phyloP scores from a whole-genome alignment of 2,113 vertebrate species.

The Myanophis thanlyinensis region DNA sequence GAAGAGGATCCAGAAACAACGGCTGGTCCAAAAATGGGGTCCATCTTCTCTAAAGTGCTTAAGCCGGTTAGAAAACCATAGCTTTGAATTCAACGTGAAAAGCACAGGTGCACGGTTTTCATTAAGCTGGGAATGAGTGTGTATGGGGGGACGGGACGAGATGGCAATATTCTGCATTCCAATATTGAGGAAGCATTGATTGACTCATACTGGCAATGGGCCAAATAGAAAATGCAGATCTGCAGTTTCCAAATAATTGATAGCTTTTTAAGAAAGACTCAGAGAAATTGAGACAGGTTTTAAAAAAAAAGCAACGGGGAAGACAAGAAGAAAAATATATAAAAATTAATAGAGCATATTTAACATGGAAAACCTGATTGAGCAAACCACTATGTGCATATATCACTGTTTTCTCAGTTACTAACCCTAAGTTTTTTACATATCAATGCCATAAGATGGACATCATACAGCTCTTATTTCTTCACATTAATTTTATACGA shows the following conservation, averaged over 20 bases:
- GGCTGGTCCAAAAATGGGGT: background rate
- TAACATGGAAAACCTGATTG: background rate
- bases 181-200: background rate
- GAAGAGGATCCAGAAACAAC: background rate
- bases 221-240: background rate
- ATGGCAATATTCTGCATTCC: background rate
- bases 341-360: background rate
- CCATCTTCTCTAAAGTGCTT: background rate
- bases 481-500: background rate
- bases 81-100: background rate
- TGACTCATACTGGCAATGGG: background rate
- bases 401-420: background rate
- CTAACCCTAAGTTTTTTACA: background rate
- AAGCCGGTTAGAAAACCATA: background rate
- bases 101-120: background rate
- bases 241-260: background rate
- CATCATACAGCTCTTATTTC: background rate
- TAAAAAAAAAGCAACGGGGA: background rate
- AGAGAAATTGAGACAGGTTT: background rate
- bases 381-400: background rate
- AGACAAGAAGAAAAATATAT: background rate
- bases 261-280: background rate
- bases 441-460: background rate
- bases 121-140: background rate
- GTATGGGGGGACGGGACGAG: too few species aligned